These are phyloP conservation scores for Antechinus stuartii DNA, from an alignment of 2,113 vertebrate genomes.

Conservation along the genomic window DNA sequence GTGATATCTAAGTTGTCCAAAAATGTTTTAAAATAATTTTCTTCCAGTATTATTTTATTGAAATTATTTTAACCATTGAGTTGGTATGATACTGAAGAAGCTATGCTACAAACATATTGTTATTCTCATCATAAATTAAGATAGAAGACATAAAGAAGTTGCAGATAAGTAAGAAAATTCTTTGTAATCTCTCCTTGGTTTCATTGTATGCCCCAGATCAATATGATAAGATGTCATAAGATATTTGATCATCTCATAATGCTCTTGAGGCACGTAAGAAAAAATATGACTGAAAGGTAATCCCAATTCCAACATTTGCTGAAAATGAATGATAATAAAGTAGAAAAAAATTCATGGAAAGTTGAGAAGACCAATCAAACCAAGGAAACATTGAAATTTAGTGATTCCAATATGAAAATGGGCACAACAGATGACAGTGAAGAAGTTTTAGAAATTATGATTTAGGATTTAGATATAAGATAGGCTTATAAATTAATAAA, in stretches of 20 bases:
- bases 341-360: not conserved
- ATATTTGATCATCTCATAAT: not conserved
- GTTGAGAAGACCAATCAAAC: not conserved
- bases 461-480: not conserved
- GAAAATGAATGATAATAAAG: not conserved
- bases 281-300: not conserved
- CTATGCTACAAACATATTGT: not conserved
- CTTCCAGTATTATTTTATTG: not conserved
- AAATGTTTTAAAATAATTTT: not conserved
- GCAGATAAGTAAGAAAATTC: not conserved
- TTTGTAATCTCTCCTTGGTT: not conserved
- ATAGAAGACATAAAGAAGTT: not conserved
- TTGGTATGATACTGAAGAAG: not conserved
- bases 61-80: not conserved
- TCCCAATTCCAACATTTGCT: not conserved
- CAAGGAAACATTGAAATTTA: too few species aligned
- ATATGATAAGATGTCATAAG: not conserved
- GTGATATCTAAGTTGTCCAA: too few species aligned
- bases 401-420: not conserved
- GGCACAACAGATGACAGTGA: not conserved
- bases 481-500: too few species aligned
- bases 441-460: too few species aligned
- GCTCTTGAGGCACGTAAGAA: too few species aligned
- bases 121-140: not conserved
- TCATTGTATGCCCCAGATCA: not conserved